These are phyloP conservation scores for Catharus ustulatus DNA, from an alignment of 2,797 vertebrate genomes.

Conservation along the genomic window DNA sequence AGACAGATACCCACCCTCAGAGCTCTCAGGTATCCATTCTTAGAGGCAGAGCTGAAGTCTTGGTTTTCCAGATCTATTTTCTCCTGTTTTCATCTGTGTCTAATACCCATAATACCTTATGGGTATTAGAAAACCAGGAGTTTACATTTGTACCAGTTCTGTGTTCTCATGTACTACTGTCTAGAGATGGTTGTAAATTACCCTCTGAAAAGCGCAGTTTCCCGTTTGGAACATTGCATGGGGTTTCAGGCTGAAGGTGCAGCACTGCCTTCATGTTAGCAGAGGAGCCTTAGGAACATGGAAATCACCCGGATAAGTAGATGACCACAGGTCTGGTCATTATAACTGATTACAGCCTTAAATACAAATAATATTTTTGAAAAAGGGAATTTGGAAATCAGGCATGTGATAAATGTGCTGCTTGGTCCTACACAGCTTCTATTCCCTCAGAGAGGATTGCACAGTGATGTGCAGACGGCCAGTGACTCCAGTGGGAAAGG, in stretches of 20 bases:
- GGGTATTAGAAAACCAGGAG: background rate
- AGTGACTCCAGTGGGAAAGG: background rate
- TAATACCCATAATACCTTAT: background rate
- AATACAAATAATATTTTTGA: background rate
- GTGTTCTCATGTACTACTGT: background rate
- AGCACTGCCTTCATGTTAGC: background rate
- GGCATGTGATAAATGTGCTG: background rate
- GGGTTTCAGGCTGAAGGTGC: background rate
- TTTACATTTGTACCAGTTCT: background rate
- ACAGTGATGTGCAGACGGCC: background rate
- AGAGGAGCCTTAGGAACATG: background rate
- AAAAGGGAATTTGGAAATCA: background rate
- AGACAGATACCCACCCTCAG: background rate
- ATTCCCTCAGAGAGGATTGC: background rate
- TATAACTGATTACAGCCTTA: background rate
- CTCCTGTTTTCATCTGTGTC: background rate
- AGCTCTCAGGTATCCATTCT: background rate
- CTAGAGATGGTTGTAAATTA: background rate
- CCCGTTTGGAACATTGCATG: background rate
- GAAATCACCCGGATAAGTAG: background rate
- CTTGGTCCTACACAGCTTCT: background rate
- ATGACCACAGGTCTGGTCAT: background rate
- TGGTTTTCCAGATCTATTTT: background rate
- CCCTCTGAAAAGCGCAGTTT: background rate
- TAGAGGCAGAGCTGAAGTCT: background rate